These are phyloP conservation scores for Phalanger gymnotis DNA, from an alignment of 2,797 vertebrate species.

Conservation along the genomic window DNA sequence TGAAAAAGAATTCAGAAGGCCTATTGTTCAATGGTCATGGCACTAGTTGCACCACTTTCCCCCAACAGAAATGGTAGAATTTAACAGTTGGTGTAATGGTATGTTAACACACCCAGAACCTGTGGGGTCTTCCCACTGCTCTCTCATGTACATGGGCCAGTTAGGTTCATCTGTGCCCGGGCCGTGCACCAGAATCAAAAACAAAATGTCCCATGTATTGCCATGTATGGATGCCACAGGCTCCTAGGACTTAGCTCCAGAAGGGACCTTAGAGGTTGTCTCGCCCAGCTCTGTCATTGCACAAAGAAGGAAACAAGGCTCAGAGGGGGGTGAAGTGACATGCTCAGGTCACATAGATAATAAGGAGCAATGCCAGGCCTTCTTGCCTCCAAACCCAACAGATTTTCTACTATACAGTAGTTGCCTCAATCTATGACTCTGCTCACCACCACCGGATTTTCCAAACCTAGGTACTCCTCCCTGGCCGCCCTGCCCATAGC, in stretches of 20 bases:
- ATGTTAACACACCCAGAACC: background rate
- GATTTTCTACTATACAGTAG: background rate
- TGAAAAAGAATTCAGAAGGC: background rate
- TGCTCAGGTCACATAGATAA: background rate
- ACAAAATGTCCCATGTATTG: background rate
- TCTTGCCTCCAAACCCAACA: background rate
- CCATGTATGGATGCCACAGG: background rate
- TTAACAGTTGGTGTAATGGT: background rate
- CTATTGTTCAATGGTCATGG: background rate
- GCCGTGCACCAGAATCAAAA: background rate
- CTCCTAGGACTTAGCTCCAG: background rate
- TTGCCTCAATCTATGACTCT: background rate
- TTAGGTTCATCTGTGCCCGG: background rate
- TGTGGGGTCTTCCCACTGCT: no score
- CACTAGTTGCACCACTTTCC: no score
- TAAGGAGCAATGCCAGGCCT: background rate
- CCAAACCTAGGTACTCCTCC: background rate
- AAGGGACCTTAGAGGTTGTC: background rate
- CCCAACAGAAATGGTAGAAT: background rate
- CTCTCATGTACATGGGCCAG: background rate
- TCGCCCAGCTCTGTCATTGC: background rate
- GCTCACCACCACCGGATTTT: background rate
- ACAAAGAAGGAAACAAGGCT: background rate
- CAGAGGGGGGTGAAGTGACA: background rate
- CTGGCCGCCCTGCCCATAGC: background rate